Evolutionary conservation across 92 coral and sea anemone genomes (phyloP), one percentile per base, ranked within the genome.

Genomic region (Porites lobata): DNA sequence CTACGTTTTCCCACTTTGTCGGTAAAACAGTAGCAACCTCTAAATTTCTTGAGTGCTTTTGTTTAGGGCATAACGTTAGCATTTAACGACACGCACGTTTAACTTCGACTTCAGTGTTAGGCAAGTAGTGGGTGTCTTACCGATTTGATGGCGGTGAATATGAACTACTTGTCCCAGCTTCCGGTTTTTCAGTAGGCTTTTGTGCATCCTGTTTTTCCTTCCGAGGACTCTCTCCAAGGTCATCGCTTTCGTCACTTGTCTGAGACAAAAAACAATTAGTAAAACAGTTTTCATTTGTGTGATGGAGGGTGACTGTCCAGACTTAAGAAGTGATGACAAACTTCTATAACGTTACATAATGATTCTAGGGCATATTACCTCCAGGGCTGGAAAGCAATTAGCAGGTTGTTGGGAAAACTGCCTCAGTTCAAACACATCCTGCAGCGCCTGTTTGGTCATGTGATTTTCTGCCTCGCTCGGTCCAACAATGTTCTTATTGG

Each of bases 351-450:
- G 59, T 54, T 54, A 54, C 11, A 9, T 54, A 54, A 54, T 54
- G 15, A 54, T 9, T 54, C 2, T 54, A 9, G 15, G 14, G 14
- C 50, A 20, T 7, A 17, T 62, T 94, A 96, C 99, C 97, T 94
- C 94, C 72, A 92, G 54, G 43, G 95, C 96, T 26, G 98, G 90
- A 82, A 95, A 95, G 51, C 99, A 97, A 90, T 97, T 97, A 2
- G 99, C 99, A n/a, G 99, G 99, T 85, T 95, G 99, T 90, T 97
- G 98, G 1, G 99, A 97, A 79, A 85, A 96, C 90, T 94, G 96
- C 24, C 86, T 90, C 26, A 97, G 93, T 56, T 94, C 96, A 87
- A 97, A 97, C 81, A 97, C 99, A 69, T 97, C 99, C 74, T 92
- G 89, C 81, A 97, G 85, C 57, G 99, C 99, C 67, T 92, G 95